Base-by-base conservation (phyloP, 1,140 invertebrate genomes). In the Phortica variegata region DNA sequence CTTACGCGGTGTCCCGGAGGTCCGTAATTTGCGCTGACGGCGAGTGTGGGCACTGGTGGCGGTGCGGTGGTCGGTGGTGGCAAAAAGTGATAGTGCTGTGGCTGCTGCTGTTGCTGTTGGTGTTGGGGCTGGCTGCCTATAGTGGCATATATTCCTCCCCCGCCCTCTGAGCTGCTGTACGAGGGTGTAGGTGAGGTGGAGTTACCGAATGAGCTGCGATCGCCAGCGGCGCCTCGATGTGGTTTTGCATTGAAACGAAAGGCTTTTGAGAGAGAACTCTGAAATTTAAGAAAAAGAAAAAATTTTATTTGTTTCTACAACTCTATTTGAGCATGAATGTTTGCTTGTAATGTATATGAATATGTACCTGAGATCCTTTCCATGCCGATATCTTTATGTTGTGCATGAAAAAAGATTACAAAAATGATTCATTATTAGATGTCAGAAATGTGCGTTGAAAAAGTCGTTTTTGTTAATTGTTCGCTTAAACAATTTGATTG, bases 51-150 rank as follows among this genome's bases (percentile, higher is more conserved):
- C 6, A 81, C 75, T 15, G 71, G 77, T 18, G 68, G 77, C 55
- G 79, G 81, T 54, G 79, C 81, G 6, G 79, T 82, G 54, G 80
- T 83, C 26, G 80, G 83, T 13, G 79, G 82, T 20, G 79, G 82
- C 8, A 79, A 83, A 50, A 58, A 71, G 23, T 71, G 66, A 34
- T 71, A 52, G 6, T 73, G 60, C 47, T 76, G 54, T 55, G 52
- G 77, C 68, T 43, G 78, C 78, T 54, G 52, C 21, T 56, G 53
- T 21, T 40, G 16, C 20, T 47, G 52, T n/a, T 47, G 46, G 15
- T 61, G 26, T 65, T 69, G 54, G 74, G 86, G 57, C 16, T 56
- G 54, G 1, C 50, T 32, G 79, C 80, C 68, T 75, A 76, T 73
- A 50, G 71, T 75, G 59, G 73, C 73, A 58, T 75, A 76, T 61